These are phyloP conservation scores for Carterocephalus palaemon DNA, from an alignment of 2,888 invertebrate species.

Conservation along the genomic window DNA sequence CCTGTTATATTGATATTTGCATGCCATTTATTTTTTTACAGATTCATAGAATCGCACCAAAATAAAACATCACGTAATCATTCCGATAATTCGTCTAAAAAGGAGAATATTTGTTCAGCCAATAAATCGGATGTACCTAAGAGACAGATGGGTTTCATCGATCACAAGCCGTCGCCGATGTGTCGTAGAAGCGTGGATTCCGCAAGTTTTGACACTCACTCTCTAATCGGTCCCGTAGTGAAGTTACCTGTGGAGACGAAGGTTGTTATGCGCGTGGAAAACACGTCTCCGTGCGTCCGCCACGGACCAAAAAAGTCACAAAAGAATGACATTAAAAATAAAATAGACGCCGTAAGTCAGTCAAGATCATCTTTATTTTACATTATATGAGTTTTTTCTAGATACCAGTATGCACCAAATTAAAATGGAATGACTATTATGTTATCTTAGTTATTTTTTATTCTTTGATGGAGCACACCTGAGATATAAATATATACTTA, in stretches of 20 bases:
- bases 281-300: slow-evolving; percentile 27
- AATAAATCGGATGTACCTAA: slow-evolving; percentile 14
- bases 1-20: background rate
- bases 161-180: slow-evolving; percentile 19
- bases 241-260: slow-evolving; percentile 54
- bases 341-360: slow-evolving; percentile 49
- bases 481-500: too few relatives aligned
- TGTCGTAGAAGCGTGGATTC: slow-evolving; percentile 24
- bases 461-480: too few relatives aligned
- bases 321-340: slow-evolving; percentile 38
- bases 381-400: too few relatives aligned
- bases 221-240: slow-evolving; percentile 50
- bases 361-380: too few relatives aligned
- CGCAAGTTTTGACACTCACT: slow-evolving; percentile 32
- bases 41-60: slow-evolving; percentile 35
- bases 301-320: slow-evolving; percentile 31
- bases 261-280: slow-evolving; percentile 52
- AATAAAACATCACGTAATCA: slow-evolving; percentile 23
- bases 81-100: slow-evolving; percentile 24
- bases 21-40: slow-evolving; percentile 22
- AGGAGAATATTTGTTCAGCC: slow-evolving; percentile 18
- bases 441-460: too few relatives aligned
- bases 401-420: too few relatives aligned
- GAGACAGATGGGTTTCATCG: slow-evolving; percentile 19
- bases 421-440: too few relatives aligned